These are phyloP conservation scores for Ophioderma brevispina DNA, from an alignment of 35 echinoderm and acorn worm species.

Conservation along the genomic window DNA sequence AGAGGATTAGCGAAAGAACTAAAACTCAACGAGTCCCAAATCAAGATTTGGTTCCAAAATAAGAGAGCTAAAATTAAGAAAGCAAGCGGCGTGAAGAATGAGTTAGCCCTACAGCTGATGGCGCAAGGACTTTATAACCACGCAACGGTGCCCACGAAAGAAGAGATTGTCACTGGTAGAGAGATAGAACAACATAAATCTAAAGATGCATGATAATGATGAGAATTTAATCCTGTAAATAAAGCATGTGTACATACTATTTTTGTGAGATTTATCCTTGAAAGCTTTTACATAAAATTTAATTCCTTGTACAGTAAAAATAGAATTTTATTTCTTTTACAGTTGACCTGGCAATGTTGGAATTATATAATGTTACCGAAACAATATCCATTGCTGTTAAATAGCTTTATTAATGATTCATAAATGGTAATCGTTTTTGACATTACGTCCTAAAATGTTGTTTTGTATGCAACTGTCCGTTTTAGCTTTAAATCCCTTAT, in stretches of 20 bases:
- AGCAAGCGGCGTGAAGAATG: constrained; percentile 79
- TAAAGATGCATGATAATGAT: not conserved
- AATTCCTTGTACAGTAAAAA: not conserved
- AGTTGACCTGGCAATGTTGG: no score
- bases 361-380: no score
- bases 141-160: constrained; percentile 69
- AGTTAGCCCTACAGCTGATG: constrained; percentile 78
- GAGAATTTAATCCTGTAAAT: not conserved
- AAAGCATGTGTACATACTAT: not conserved
- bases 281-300: not conserved
- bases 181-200: not conserved
- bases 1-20: constrained; percentile 68
- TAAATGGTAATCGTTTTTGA: no score
- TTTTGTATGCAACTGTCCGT: no score
- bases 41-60: constrained; percentile 99
- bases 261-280: constrained; percentile 1
- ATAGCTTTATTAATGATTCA: no score
- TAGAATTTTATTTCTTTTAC: no score
- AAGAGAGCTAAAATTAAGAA: constrained; percentile 99
- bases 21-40: constrained; percentile 85
- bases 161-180: constrained; percentile 6
- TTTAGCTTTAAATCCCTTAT: no score
- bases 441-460: no score
- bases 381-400: no score
- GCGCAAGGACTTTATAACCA: constrained; percentile 93